Evolutionary conservation across 2,113 vertebrate species (phyloP), one percentile per base, ranked within the genome.

Genomic region (Tragelaphus scriptus): DNA sequence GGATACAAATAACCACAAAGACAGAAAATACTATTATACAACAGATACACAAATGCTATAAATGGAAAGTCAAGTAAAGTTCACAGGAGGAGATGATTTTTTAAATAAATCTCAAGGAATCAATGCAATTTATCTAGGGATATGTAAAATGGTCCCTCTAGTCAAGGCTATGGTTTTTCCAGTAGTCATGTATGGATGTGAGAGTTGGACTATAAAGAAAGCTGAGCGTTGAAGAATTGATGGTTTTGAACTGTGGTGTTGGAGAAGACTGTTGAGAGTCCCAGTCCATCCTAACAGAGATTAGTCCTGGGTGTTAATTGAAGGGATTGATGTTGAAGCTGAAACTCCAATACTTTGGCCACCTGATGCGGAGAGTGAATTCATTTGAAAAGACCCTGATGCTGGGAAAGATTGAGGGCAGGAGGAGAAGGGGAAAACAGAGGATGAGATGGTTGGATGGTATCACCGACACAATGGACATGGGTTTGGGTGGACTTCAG

Each of bases 141-240:
- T 58, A 68, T 68, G n/a, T 88, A 44, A 6, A 77, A 77, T 44
- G 71, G 71, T 36, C 36, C 17, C 0, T n/a, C 65, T 68, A 36
- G 32, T 68, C 65, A 68, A 68, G 8, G 4, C 32, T 68, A 11
- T 68, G 65, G 65, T 68, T 68, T 68, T 68, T 36, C 16, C 16
- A 36, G 4, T n/a, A 0, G 65, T 68, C 65, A 68, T 36, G 17
- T 68, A 21, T 68, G 32, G 32, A 21, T 68, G 65, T 68, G 16
- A 68, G 32, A 68, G 65, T 36, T 68, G 65, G 65, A 68, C 65
- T 36, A 9, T 68, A 2, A 68, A 68, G 16, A 68, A 68, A 8
- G 65, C 4, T 68, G 16, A 36, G 3, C 0, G 1, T 16, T 0
- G 14, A 68, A n/a, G 32, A 68, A 19, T 2, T 68, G 32, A 68